Conservation (phyloP, 2,888 invertebrate genomes). For the Cancer borealis region DNA sequence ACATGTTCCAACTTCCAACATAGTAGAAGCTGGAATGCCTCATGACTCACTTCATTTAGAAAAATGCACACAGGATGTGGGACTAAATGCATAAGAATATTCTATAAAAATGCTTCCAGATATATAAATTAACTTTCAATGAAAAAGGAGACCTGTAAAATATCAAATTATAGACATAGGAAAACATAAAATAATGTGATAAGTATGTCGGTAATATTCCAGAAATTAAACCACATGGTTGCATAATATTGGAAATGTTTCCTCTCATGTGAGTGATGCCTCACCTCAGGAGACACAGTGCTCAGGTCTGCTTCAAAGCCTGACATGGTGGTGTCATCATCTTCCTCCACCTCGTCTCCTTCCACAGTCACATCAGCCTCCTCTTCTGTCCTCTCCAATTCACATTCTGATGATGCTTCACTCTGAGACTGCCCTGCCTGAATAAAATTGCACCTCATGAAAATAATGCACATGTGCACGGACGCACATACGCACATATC, state of each 20-base stretch:
- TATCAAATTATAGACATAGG: not conserved
- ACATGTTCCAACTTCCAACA: too few species aligned
- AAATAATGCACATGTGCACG: not conserved
- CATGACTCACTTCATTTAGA: too few species aligned
- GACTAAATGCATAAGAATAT: too few species aligned
- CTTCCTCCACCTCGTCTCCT: constrained; percentile 60
- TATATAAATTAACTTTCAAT: not conserved
- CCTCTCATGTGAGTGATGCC: not conserved
- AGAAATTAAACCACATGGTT: not conserved
- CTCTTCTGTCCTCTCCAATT: constrained; percentile 65
- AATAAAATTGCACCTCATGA: not conserved
- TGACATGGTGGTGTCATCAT: constrained; percentile 52
- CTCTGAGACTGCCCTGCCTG: constrained; percentile 66
- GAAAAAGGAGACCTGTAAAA: not conserved
- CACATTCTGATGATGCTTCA: constrained; percentile 70
- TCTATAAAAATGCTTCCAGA: not conserved
- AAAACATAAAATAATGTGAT: not conserved
- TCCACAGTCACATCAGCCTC: constrained; percentile 58
- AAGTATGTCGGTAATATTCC: not conserved
- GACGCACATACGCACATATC: constrained; percentile 30
- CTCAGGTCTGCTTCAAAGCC: constrained; percentile 59
- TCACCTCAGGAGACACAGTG: constrained; percentile 59
- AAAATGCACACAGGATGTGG: too few species aligned
- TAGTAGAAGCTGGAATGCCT: too few species aligned
- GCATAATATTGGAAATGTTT: not conserved